Evolutionary conservation across 1,140 invertebrate genomes (phyloP), one percentile per base, ranked within the genome.

Genomic region (Steinernema khuongi): DNA sequence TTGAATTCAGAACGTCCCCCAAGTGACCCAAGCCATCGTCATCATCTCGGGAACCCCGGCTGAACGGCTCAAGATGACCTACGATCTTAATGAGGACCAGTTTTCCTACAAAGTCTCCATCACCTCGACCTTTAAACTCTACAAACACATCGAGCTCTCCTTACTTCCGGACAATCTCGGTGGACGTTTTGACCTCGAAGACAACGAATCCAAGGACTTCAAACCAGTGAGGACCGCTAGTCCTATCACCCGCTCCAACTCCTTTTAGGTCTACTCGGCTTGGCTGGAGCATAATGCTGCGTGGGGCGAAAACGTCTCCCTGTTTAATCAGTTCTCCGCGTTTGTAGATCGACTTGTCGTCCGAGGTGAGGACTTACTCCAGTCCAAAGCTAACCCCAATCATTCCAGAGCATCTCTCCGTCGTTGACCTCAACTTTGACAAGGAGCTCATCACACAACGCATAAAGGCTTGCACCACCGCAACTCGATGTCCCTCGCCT

Each of bases 71-170:
- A 60, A 60, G 50, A 60, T 60, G 50, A 60, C 7, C 50, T 60
- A 60, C 50, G 50, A 60, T 26, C 19, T 60, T 2, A 60, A 60
- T 26, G 50, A 60, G 19, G 50, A 60, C 19, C 50, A 60, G 50
- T 60, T 14, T 22, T 7, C 50, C 50, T 60, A 60, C 50, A 60
- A 60, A 22, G 26, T 60, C 50, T 60, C 50, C 50, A 7, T 60
- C 4, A 60, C 50, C 4, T 60, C 50, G 11, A 22, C 26, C 22
- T 60, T 60, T 22, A 60, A 60, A 22, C 50, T 60, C 22, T 60
- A 60, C 50, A 60, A 60, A 26, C 50, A 60, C 50, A 60, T 60
- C 50, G 50, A 60, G 26, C 50, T 60, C 50, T 60, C 50, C 7
- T 11, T 22, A 4, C 22, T 60, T 11, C 50, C 50, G 4, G 50